A percentile compares a stretch with the other conserved stretches of the same genome.
Conservation (phyloP, 2,113 vertebrate genomes). For the Phodopus roborovskii region DNA sequence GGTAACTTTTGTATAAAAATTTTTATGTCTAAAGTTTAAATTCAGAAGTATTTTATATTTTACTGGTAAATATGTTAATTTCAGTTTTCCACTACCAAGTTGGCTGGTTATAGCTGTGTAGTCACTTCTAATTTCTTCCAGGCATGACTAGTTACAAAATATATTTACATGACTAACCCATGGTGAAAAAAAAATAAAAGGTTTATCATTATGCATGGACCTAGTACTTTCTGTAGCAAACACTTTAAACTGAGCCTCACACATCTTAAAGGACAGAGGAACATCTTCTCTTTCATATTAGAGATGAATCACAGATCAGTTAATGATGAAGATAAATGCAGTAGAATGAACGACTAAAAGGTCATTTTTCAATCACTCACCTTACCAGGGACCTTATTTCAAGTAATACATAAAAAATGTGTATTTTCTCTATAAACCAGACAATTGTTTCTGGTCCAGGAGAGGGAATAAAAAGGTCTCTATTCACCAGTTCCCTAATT, state of each 20-base stretch:
- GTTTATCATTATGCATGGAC: constrained; percentile 10
- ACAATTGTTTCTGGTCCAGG: neutral
- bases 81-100: constrained; percentile 29
- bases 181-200: neutral
- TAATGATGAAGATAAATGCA: constrained; percentile 43
- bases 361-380: constrained; percentile 42
- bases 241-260: constrained; percentile 4
- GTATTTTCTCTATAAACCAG: neutral
- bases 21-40: constrained; percentile 20
- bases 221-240: neutral
- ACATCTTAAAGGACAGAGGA: constrained; percentile 4
- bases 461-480: neutral
- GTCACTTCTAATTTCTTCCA: constrained; percentile 47
- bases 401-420: neutral
- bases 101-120: neutral
- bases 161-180: constrained; percentile 7
- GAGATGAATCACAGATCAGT: constrained; percentile 51
- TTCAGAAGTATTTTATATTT: constrained; percentile 41
- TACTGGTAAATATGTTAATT: neutral
- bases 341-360: constrained; percentile 32
- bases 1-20: neutral
- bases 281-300: neutral
- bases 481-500: neutral
- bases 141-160: constrained; percentile 24
- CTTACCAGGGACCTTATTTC: neutral